A percentile compares a stretch with the other conserved stretches of the same genome.
phyloP scores from a whole-genome alignment of 2,888 invertebrate genomes.

The Tillus elongatus region DNA sequence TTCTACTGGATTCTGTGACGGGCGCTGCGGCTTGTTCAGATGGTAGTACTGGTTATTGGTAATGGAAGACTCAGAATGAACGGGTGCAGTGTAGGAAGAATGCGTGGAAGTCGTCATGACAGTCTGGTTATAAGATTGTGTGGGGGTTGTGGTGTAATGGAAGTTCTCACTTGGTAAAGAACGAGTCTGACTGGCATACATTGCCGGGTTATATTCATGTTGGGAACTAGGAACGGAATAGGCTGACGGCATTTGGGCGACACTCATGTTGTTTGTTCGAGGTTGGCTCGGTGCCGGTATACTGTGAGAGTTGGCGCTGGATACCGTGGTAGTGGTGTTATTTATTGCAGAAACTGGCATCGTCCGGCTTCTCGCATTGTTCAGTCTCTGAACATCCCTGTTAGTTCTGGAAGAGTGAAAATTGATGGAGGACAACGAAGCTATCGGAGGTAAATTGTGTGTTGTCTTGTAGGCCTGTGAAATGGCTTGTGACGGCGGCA shows the following conservation, averaged over 20 bases:
- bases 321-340: slow-evolving; percentile 14
- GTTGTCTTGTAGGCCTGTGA: slow-evolving; percentile 34
- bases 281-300: slow-evolving; percentile 8
- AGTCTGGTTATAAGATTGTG: slow-evolving; percentile 24
- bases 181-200: slow-evolving; percentile 14
- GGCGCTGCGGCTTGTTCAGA: slow-evolving; percentile 11
- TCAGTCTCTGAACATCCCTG: slow-evolving; percentile 28
- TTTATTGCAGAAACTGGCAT: slow-evolving; percentile 14
- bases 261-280: neutral
- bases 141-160: slow-evolving; percentile 25
- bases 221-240: neutral
- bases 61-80: slow-evolving; percentile 36
- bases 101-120: slow-evolving; percentile 35
- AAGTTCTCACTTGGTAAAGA: slow-evolving; percentile 14
- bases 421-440: slow-evolving; percentile 41
- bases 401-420: slow-evolving; percentile 42
- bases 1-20: slow-evolving; percentile 13
- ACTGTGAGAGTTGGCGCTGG: slow-evolving; percentile 10
- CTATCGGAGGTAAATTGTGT: slow-evolving; percentile 47
- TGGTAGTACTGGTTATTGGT: slow-evolving; percentile 35
- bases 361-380: slow-evolving; percentile 20
- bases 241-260: neutral
- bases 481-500: slow-evolving; percentile 16
- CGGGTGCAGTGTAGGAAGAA: slow-evolving; percentile 29
- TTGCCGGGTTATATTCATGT: neutral